These are phyloP conservation scores for Caretta caretta DNA, from an alignment of 2,113 vertebrate species.

Conservation along the genomic window DNA sequence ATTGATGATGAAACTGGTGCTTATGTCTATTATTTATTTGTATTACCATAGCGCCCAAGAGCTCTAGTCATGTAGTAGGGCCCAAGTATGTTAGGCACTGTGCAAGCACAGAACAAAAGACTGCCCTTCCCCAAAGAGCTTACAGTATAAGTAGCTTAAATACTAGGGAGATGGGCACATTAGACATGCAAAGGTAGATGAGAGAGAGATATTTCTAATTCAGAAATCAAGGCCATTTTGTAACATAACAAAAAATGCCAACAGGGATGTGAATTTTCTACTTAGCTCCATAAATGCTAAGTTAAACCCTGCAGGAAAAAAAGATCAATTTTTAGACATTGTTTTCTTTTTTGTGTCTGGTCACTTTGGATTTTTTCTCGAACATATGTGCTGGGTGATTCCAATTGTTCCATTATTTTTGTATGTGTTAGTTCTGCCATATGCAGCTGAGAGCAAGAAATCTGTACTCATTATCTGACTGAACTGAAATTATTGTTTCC, in stretches of 20 bases:
- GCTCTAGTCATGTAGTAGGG: background rate
- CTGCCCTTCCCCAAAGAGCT: background rate
- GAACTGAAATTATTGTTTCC: background rate
- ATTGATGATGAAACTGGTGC: background rate
- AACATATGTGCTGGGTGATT: background rate
- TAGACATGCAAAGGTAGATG: background rate
- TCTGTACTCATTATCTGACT: background rate
- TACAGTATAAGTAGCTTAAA: background rate
- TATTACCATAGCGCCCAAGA: background rate
- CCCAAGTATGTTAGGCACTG: background rate
- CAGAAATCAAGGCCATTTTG: background rate
- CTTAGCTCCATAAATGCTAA: background rate
- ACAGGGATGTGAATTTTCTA: background rate
- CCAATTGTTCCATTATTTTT: constrained; percentile 20
- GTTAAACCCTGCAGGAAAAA: background rate
- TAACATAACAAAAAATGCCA: background rate
- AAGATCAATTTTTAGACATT: accelerated
- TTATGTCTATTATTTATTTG: background rate
- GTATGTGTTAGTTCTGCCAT: background rate
- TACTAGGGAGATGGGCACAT: background rate
- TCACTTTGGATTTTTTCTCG: background rate
- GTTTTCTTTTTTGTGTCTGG: background rate
- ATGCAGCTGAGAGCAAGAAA: background rate
- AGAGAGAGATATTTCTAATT: background rate
- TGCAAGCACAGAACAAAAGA: accelerated